These are phyloP conservation scores for Liposcelis brunnea DNA, from an alignment of 2,888 invertebrate species.

Conservation along the genomic window DNA sequence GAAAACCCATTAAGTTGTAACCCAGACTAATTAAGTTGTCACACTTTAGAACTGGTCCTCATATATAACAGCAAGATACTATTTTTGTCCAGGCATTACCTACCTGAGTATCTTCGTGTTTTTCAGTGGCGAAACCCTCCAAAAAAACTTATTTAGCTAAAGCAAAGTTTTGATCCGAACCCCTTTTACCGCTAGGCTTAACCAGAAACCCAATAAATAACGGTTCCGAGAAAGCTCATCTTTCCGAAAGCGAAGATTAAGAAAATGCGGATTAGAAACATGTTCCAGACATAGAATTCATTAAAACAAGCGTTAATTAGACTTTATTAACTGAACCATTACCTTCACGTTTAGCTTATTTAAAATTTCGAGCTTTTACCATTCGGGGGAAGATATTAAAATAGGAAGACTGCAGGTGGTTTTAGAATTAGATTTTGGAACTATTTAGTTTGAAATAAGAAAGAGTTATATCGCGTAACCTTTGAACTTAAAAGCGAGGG, in stretches of 20 bases:
- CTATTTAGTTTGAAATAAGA: too few relatives aligned
- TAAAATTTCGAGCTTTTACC: neutral
- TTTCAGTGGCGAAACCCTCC: too few relatives aligned
- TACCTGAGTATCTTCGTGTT: neutral
- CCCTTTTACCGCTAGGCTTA: too few relatives aligned
- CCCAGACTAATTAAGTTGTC: constrained; percentile 6
- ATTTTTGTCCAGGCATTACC: neutral
- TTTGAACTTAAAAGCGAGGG: too few relatives aligned
- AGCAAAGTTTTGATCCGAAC: too few relatives aligned
- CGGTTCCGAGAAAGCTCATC: too few relatives aligned
- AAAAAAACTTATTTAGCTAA: too few relatives aligned
- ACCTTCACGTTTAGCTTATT: neutral
- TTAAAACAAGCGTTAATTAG: constrained; percentile 8
- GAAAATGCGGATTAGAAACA: constrained; percentile 9
- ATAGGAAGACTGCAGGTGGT: too few relatives aligned
- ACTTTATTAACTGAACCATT: neutral
- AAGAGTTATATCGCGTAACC: too few relatives aligned
- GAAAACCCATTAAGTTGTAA: neutral
- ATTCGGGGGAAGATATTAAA: too few relatives aligned
- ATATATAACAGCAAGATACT: constrained; percentile 2
- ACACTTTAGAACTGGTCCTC: constrained; percentile 1
- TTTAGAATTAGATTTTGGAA: too few relatives aligned
- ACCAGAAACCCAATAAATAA: too few relatives aligned
- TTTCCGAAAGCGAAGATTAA: constrained; percentile 3
- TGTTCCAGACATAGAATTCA: constrained; percentile 8